Evolutionary conservation across 2,888 invertebrate species (phyloP), one percentile per base, ranked within the genome.

Genomic region (Hypomecis atomaria): DNA sequence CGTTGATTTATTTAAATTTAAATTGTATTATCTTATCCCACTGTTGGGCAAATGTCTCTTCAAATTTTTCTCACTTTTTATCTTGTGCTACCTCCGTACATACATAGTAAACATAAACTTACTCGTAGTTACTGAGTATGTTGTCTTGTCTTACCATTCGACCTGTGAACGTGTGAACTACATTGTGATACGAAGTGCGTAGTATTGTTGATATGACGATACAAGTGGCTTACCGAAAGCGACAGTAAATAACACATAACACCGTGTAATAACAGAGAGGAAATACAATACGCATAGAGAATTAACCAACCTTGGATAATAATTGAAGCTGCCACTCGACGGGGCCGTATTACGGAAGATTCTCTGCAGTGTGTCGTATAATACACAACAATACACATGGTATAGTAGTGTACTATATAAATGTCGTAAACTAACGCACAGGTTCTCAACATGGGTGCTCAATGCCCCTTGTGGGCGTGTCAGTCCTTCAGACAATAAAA

Each of bases 271-370:
- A 49, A 54, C 11, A 36, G 38, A 13, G 23, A 54, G 53, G 60
- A 54, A 60, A 60, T 9, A 53, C 47, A 11, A 60, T 60, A 60
- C 42, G 38, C 42, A 7, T 45, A 60, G 9, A 11, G 34, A 53
- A 60, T 60, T 47, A 60, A 38, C 53, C 60, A 53, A 38, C 60
- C 47, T 60, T 47, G 60, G 11, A 42, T 37, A 33, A 59, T 60
- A 45, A 56, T 56, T 56, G 45, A 56, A 56, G 37, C 37, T 38
- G 55, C 36, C 45, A 56, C 45, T 45, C 10, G 33, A 10, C 7
- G 33, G 54, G 36, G 44, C 8, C 4, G 6, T 42, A 44, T 37
- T n/a, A 11, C 9, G 43, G 43, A 55, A 55, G 37, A 55, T 23
- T 42, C 13, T 37, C 50, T 23, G 23, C 23, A 23, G 23, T 23